Evolutionary conservation across 2,113 vertebrate species (phyloP), one percentile per base, ranked within the genome.

Genomic region (Gymnogyps californianus): DNA sequence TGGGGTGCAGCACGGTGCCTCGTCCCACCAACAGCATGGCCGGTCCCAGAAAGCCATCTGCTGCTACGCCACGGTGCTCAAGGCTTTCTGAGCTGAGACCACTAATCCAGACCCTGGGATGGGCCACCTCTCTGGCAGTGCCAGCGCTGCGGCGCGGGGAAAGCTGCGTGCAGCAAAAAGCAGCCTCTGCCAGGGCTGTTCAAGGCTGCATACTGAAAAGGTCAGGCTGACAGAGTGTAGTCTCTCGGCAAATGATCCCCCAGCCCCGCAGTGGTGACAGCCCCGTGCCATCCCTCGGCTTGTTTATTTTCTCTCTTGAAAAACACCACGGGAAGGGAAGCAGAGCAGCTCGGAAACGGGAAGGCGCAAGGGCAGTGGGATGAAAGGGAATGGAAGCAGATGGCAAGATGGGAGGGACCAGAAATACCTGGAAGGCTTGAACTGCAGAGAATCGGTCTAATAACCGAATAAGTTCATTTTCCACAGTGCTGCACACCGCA

Each of bases 61-160:
- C 62, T 72, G 58, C 46, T 25, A 0, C 10, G 40, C 31, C 34
- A 0, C 0, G 0, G 3, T 18, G 42, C 46, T 38, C 3, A 0
- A 19, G 65, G 49, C 16, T 85, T 19, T 31, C n/a, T 38, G 61
- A 46, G 69, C 70, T 9, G 22, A 34, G 36, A 36, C 32, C 32
- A 2, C 12, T 4, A 18, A 15, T 15, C 19, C 93, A 26, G 59
- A 7, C 0, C 1, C 40, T 2, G 15, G 44, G 20, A 31, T 10
- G 25, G 8, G n/a, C 26, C 29, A 22, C 15, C 16, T 10, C 20
- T 11, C 61, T 3, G 22, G 57, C 51, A 5, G 12, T 25, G n/a
- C 71, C 24, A 40, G 36, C 0, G 3, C 80, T 31, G 58, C 5
- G 17, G 28, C 28, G 3, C 18, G 1, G 90, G 64, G 78, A 57